Percentiles rank a stretch among this genome's conserved stretches.
These are phyloP conservation scores for Meloidogyne exigua DNA, from an alignment of 1,140 invertebrate genomes.

Conservation along the genomic window DNA sequence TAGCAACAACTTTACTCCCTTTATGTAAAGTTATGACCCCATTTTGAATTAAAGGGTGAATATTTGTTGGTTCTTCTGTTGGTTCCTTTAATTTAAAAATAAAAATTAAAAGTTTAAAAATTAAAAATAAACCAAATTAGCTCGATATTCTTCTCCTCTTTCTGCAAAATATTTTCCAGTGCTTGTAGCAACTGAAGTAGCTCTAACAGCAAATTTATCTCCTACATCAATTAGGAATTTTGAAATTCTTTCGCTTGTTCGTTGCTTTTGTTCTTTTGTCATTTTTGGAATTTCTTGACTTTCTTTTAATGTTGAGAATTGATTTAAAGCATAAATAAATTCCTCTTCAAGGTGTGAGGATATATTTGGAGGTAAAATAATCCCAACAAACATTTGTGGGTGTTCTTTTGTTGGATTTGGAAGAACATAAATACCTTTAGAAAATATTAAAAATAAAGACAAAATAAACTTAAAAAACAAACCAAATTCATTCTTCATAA, in stretches of 20 bases:
- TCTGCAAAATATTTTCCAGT: conserved; percentile 37
- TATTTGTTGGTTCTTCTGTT: conserved; percentile 43
- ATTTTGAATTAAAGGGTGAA: conserved; percentile 44
- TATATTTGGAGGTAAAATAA: conserved; percentile 43
- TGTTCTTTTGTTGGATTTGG: conserved; percentile 49
- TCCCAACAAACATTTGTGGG: conserved; percentile 51
- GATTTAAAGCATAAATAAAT: conserved; percentile 35
- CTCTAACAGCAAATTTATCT: conserved; percentile 29
- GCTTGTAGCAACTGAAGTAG: conserved; percentile 28
- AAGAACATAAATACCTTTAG: conserved; percentile 42
- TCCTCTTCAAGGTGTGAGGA: conserved; percentile 37
- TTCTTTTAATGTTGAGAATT: conserved; percentile 35
- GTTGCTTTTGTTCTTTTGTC: conserved; percentile 32
- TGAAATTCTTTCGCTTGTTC: conserved; percentile 30
- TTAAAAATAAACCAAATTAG: conserved; percentile 23
- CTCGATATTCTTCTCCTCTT: conserved; percentile 33
- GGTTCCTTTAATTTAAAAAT: conserved; percentile 12
- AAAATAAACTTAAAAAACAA: neutral
- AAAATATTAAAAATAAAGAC: neutral
- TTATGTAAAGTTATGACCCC: conserved; percentile 41
- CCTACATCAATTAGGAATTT: conserved; percentile 23
- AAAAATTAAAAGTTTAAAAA: no score
- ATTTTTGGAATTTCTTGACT: conserved; percentile 39
- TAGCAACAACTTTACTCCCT: conserved; percentile 41
- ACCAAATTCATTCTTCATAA: conserved; percentile 29